phyloP scores from a whole-genome alignment of 1,140 invertebrate species.

The Vanessa atalanta region DNA sequence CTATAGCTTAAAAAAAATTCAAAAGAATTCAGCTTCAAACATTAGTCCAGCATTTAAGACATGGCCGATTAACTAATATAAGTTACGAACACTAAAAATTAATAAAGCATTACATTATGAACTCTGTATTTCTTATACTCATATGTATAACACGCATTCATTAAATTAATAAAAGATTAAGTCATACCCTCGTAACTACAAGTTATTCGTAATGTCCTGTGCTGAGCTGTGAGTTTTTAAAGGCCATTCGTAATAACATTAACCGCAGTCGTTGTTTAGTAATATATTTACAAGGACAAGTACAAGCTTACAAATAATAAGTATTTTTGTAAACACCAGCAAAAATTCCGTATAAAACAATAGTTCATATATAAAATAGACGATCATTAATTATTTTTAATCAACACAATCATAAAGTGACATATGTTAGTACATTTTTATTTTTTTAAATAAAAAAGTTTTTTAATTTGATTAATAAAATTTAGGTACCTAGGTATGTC shows the following conservation, averaged over 20 bases:
- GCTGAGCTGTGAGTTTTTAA: slow-evolving; percentile 17
- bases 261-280: slow-evolving; percentile 27
- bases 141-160: too few relatives aligned
- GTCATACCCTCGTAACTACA: not conserved
- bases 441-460: too few relatives aligned
- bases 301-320: slow-evolving; percentile 5
- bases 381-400: not conserved
- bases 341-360: not conserved
- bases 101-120: too few relatives aligned
- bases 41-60: too few relatives aligned
- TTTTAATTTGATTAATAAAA: too few relatives aligned
- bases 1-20: too few relatives aligned
- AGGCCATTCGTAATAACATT: slow-evolving; percentile 32
- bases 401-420: not conserved
- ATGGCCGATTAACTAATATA: too few relatives aligned
- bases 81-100: too few relatives aligned
- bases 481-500: too few relatives aligned
- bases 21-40: too few relatives aligned
- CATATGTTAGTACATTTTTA: too few relatives aligned
- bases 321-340: not conserved
- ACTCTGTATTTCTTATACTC: too few relatives aligned
- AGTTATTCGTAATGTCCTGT: slow-evolving; percentile 1
- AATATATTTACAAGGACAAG: slow-evolving; percentile 31
- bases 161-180: slow-evolving; percentile 10
- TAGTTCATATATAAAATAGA: not conserved